Evolutionary conservation across 2,797 vertebrate species (phyloP).

Genomic region (Dermochelys coriacea): DNA sequence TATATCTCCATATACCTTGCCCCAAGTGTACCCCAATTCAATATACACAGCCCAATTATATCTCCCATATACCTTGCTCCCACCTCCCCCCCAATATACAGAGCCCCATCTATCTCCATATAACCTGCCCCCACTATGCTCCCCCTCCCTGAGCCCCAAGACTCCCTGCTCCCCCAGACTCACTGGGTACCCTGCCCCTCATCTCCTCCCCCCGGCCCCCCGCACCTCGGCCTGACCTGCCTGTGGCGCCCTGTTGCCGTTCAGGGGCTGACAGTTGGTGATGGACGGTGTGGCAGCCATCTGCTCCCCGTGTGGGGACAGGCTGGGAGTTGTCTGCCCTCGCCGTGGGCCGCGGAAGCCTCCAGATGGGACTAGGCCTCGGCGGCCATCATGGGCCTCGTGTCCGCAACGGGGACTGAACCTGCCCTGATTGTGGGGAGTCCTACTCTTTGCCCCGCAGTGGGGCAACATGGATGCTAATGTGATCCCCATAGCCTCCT

Average conservation of each 20-base stretch:
- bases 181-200: neutral
- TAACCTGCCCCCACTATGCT: neutral
- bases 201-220: neutral
- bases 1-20: no score
- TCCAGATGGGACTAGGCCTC: slow-evolving; percentile 10
- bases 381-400: neutral
- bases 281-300: neutral
- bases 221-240: neutral
- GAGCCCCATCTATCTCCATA: neutral
- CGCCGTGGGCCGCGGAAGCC: neutral
- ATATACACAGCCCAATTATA: no score
- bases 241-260: neutral
- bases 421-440: neutral
- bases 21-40: no score
- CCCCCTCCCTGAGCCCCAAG: neutral
- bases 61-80: no score
- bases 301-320: neutral
- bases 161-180: neutral
- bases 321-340: neutral
- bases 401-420: neutral
- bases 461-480: neutral
- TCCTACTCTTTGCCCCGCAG: neutral
- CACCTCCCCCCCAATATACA: no score
- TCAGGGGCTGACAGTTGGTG: slow-evolving; percentile 11
- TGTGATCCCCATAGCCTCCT: neutral